phyloP scores from a whole-genome alignment of 1,140 invertebrate species.

The Kradibia gibbosae region DNA sequence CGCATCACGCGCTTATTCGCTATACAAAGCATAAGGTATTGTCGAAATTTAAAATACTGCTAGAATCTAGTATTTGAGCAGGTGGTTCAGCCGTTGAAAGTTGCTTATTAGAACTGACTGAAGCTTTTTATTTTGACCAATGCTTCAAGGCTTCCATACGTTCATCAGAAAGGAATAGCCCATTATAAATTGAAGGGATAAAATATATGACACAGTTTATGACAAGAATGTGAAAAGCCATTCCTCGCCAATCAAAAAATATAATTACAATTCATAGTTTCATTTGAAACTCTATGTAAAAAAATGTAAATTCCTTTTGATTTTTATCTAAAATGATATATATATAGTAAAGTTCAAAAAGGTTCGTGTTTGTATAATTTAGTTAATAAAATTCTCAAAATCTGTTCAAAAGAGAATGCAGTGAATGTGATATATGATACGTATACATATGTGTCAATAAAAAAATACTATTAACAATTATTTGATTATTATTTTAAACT shows the following conservation, averaged over 20 bases:
- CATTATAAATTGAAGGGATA: background rate
- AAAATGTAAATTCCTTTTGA: too few species aligned
- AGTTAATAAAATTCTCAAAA: too few species aligned
- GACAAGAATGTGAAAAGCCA: background rate
- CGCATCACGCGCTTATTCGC: background rate
- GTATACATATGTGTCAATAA: too few species aligned
- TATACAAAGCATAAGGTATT: background rate
- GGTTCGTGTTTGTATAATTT: too few species aligned
- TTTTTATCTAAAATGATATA: too few species aligned
- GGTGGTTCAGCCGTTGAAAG: background rate
- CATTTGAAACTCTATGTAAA: too few species aligned
- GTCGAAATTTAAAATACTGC: slow-evolving; percentile 9
- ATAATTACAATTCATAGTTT: too few species aligned
- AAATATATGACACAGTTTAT: background rate
- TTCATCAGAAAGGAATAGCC: background rate
- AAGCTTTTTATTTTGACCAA: background rate
- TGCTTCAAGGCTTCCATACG: background rate
- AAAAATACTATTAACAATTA: too few species aligned
- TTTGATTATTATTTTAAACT: too few species aligned
- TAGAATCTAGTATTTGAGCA: background rate
- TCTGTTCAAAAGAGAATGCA: too few species aligned
- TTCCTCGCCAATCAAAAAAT: background rate
- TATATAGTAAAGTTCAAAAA: too few species aligned
- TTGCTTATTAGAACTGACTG: background rate
- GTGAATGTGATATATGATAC: too few species aligned